Percentiles rank a stretch among this genome's conserved stretches.
Evolutionary conservation across 37 sponge, comb jelly and placozoan species (phyloP).

Genomic region (Dysidea cf. avara): DNA sequence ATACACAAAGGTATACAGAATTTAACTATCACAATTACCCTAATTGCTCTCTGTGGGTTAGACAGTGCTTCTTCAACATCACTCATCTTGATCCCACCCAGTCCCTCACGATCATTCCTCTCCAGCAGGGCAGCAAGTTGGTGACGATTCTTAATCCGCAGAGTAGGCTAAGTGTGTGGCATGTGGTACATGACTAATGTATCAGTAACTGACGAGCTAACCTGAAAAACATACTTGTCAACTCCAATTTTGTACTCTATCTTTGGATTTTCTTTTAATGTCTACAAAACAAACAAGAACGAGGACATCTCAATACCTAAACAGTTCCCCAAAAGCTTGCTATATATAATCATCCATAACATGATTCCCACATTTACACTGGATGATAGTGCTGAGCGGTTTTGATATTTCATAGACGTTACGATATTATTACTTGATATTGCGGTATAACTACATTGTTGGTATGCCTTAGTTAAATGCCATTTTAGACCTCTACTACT

Average conservation of each 20-base stretch:
- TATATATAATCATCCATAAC: no score
- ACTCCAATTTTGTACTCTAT: slow-evolving; percentile 30
- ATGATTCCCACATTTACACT: no score
- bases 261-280: slow-evolving; percentile 51
- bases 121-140: slow-evolving; percentile 47
- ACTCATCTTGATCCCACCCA: slow-evolving; percentile 57
- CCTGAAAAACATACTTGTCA: slow-evolving; percentile 52
- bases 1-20: not conserved
- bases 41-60: slow-evolving; percentile 53
- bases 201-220: not conserved
- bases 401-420: no score
- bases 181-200: not conserved
- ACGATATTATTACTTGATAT: no score
- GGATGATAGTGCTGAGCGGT: no score
- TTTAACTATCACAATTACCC: no score
- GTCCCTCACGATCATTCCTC: slow-evolving; percentile 40
- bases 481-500: no score
- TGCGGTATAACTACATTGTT: no score
- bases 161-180: slow-evolving; percentile 32
- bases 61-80: slow-evolving; percentile 64
- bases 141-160: slow-evolving; percentile 46
- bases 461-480: no score
- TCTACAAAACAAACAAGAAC: slow-evolving; percentile 15
- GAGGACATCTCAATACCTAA: no score
- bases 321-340: no score